These are phyloP conservation scores for Apeltes quadracus DNA, from an alignment of 2,113 vertebrate genomes.

Conservation along the genomic window DNA sequence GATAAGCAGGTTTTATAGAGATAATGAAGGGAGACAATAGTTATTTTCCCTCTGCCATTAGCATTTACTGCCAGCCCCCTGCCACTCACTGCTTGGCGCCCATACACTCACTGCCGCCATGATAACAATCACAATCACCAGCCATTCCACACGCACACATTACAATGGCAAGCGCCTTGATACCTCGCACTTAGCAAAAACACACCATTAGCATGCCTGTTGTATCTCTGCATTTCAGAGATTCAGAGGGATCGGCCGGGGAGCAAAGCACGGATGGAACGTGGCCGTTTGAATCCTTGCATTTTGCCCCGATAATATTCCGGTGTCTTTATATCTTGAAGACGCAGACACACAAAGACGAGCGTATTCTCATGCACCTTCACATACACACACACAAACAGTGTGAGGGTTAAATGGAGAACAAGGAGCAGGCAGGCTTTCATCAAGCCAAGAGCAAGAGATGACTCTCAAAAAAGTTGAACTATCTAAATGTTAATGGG, in stretches of 20 bases:
- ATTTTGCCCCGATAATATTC: conserved; percentile 57
- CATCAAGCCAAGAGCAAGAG: conserved; percentile 43
- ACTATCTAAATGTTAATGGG: conserved; percentile 57
- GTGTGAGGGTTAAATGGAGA: conserved; percentile 12
- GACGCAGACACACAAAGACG: conserved; percentile 5
- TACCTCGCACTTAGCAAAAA: conserved; percentile 64
- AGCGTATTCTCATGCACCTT: background rate
- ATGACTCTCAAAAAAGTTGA: conserved; percentile 20
- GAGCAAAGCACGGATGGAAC: conserved; percentile 48
- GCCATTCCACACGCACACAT: conserved; percentile 75
- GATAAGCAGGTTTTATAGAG: conserved; percentile 65
- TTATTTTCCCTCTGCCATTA: conserved; percentile 78
- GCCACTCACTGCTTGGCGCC: conserved; percentile 73
- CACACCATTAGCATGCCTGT: conserved; percentile 74
- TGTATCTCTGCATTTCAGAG: conserved; percentile 62
- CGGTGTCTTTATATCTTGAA: conserved; percentile 42
- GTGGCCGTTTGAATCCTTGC: conserved; percentile 54
- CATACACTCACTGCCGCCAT: conserved; percentile 65
- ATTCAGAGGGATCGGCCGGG: conserved; percentile 65
- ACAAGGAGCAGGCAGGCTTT: conserved; percentile 29
- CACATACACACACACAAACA: conserved; percentile 2
- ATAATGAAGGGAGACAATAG: conserved; percentile 80
- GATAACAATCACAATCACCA: conserved; percentile 82
- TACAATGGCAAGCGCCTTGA: conserved; percentile 68
- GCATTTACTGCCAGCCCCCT: conserved; percentile 77